Base-by-base conservation (phyloP, 1,140 invertebrate species). In the Formica selysi region DNA sequence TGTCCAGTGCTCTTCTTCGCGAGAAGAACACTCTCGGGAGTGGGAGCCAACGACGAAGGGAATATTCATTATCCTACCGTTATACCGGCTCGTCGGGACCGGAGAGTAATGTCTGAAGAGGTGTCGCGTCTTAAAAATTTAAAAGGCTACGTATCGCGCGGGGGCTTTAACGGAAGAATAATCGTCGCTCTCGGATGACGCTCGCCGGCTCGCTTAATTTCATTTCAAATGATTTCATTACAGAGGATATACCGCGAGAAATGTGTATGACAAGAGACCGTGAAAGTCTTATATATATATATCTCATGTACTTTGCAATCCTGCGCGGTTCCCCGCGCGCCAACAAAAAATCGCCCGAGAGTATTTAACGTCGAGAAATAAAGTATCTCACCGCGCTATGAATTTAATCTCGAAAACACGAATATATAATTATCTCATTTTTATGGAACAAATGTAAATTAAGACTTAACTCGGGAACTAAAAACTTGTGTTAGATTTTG, bases 151-250 rank as follows among this genome's bases (percentile, higher is more conserved):
- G 32, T 41, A 70, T 48, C 38, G 57, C 68, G 26, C 16, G 7
- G 38, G 16, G 16, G 73, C 79, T 83, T 83, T 36, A 81, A 54
- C 79, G 26, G 41, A 38, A 83, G 68, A 83, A 73, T 83, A 83
- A 83, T 74, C 41, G 79, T 48, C 41, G 26, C 38, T 22, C 22
- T 2, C 22, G 19, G 65, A 61, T 41, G 36, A 44, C 36, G 62
- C 26, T 54, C 62, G n/a, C 16, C 78, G 6, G 7, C 36, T 32
- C 68, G 68, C 41, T 81, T 83, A 74, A 83, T 74, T 61, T 83
- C 57, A 51, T 81, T 73, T 48, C 68, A 74, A 83, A 57, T 74
- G 68, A 83, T 83, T 74, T 83, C 57, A 83, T 83, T 83, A 74
- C 10, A 11, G 48, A 11, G 22, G 51, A 3, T 44, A 59, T 19